These are phyloP conservation scores for Sapayoa aenigma DNA, from an alignment of 2,113 vertebrate genomes.

Conservation along the genomic window DNA sequence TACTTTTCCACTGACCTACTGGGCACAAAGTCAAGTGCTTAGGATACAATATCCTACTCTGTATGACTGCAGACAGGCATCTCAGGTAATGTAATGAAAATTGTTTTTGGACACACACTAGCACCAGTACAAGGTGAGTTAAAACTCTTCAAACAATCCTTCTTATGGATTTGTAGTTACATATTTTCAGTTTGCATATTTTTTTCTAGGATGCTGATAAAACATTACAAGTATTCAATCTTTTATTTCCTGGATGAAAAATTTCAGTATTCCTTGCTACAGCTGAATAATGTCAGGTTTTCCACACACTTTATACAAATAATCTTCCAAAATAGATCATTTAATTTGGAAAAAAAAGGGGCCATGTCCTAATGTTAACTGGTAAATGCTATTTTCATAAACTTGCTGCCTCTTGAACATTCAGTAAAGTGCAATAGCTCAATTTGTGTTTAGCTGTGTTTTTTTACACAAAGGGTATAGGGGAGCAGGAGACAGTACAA, in stretches of 20 bases:
- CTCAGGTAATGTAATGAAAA: neutral
- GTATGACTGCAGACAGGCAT: neutral
- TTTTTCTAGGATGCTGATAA: slow-evolving; percentile 82
- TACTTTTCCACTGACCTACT: neutral
- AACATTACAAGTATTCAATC: slow-evolving; percentile 71
- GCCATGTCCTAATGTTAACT: neutral
- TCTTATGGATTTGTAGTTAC: neutral
- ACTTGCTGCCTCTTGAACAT: neutral
- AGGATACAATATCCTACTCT: neutral
- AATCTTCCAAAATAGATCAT: neutral
- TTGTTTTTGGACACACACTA: neutral
- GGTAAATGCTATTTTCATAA: neutral
- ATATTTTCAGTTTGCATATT: slow-evolving; percentile 61
- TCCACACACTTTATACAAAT: neutral
- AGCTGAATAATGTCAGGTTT: slow-evolving; percentile 52
- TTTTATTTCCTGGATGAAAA: slow-evolving; percentile 81
- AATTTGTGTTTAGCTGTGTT: neutral
- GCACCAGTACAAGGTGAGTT: neutral
- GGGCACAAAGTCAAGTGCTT: neutral
- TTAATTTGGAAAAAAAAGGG: neutral
- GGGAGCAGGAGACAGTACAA: neutral
- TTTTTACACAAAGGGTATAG: neutral
- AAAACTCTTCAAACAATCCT: neutral
- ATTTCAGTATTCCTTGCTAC: slow-evolving; percentile 80
- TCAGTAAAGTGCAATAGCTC: neutral